phyloP scores from a whole-genome alignment of 2,888 invertebrate genomes.

The Melolontha melolontha region DNA sequence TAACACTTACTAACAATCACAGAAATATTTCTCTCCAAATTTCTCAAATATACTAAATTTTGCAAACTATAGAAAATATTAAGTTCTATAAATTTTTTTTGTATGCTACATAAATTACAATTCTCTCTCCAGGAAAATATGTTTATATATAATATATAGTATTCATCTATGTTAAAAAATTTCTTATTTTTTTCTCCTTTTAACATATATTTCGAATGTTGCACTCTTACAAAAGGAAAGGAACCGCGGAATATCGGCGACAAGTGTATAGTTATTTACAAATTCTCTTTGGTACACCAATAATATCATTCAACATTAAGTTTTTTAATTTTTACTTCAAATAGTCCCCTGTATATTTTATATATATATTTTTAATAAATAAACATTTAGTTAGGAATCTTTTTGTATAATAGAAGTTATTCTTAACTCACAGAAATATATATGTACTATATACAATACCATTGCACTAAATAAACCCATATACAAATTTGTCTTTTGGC shows the following conservation, averaged over 20 bases:
- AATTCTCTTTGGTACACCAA: conserved; percentile 61
- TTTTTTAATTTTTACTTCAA: conserved; percentile 36
- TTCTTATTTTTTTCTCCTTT: conserved; percentile 25
- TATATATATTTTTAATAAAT: conserved; percentile 49
- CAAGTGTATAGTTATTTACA: conserved; percentile 54
- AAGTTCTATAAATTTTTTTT: conserved; percentile 42
- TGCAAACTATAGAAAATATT: conserved; percentile 46
- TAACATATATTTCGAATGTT: conserved; percentile 40
- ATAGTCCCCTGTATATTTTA: conserved; percentile 46
- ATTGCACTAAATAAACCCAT: conserved; percentile 33
- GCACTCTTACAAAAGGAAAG: conserved; percentile 39
- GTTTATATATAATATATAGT: conserved; percentile 33
- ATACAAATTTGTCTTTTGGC: conserved; percentile 36
- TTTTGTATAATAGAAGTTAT: conserved; percentile 44
- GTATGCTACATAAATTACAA: conserved; percentile 41
- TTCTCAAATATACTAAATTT: conserved; percentile 41
- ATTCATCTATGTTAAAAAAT: conserved; percentile 39
- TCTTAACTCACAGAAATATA: conserved; percentile 31
- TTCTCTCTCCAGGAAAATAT: conserved; percentile 41
- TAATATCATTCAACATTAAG: conserved; percentile 40
- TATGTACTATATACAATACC: conserved; percentile 26
- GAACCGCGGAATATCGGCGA: conserved; percentile 46
- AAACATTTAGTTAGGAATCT: conserved; percentile 58
- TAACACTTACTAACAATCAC: conserved; percentile 64
- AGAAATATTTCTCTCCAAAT: conserved; percentile 53